These are phyloP conservation scores for Hyla sarda DNA, from an alignment of 2,113 vertebrate genomes.

Conservation along the genomic window DNA sequence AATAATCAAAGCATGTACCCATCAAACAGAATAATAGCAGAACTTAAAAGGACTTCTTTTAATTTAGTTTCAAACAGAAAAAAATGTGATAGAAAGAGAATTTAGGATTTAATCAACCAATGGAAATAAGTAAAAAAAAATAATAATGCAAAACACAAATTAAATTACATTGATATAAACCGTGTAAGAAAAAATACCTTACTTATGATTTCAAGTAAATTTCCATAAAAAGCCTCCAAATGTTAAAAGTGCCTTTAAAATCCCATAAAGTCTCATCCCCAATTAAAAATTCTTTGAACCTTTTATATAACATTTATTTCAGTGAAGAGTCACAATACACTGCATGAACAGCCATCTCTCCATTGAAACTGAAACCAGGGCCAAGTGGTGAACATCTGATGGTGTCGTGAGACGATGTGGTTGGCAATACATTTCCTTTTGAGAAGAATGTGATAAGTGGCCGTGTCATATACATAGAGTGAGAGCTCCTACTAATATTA, in stretches of 20 bases:
- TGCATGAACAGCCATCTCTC: not conserved
- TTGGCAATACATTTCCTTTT: too few relatives aligned
- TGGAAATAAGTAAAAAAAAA: not conserved
- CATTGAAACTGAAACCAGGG: not conserved
- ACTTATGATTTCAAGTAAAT: not conserved
- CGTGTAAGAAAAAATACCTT: not conserved
- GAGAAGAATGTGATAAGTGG: too few relatives aligned
- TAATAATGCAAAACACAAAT: not conserved
- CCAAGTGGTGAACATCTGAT: too few relatives aligned
- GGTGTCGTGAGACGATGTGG: too few relatives aligned
- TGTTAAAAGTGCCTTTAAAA: not conserved
- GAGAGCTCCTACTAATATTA: too few relatives aligned
- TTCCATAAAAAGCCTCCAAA: not conserved
- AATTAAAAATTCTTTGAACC: too few relatives aligned
- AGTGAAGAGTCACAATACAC: not conserved
- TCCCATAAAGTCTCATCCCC: not conserved
- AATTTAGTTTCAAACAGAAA: conserved; percentile 20
- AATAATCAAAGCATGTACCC: conserved; percentile 18
- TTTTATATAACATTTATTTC: too few relatives aligned
- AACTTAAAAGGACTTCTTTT: not conserved
- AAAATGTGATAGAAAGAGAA: conserved; percentile 9
- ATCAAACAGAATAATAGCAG: conserved; percentile 22
- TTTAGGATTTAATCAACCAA: not conserved
- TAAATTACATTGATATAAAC: not conserved
- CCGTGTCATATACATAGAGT: too few relatives aligned